Base-by-base conservation (phyloP, 2,113 vertebrate species). In the Eurystomus gularis region DNA sequence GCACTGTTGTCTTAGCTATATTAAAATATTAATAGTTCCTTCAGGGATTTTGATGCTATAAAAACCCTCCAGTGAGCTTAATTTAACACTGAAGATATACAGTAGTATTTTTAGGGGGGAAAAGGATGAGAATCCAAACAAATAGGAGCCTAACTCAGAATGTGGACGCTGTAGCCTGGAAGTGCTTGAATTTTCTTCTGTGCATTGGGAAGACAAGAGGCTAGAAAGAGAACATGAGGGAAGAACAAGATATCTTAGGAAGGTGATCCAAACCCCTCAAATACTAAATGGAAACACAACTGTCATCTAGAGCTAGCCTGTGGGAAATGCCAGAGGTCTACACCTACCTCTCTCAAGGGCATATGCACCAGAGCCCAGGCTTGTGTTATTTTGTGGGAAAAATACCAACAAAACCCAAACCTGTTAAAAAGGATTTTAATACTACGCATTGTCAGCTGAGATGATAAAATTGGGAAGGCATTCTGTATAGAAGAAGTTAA, bases 341-440 rank as follows among this genome's bases (percentile, higher is more conserved):
- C 0, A 0, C 26, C 24, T 66, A 7, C 55, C 7, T 75, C 9
- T 40, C 21, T 76, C 8, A 23, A 55, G 37, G 25, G 18, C 14
- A 5, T 25, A 5, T 4, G 18, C 28, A 31, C 21, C 35, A 46
- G 17, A 83, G n/a, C 24, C 37, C n/a, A 78, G 55, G 14, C 25
- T 80, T n/a, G 19, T 60, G 25, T 20, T 73, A 55, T 48, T 88
- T 61, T 69, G 19, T 31, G 69, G 44, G 3, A 2, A 64, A 48
- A 84, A 72, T 44, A 42, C 49, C 17, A 11, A 49, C 48, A 49
- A 42, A 42, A 42, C 42, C 48, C 11, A 29, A 26, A 7, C 0
- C 23, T 37, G 8, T 54, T 71, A 28, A 60, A 71, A 72, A 60
- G 1, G 51, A 60, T 72, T 86, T n/a, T 46, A 60, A 60, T 76